phyloP scores from a whole-genome alignment of 1,140 invertebrate species.

The Lordiphosa stackelbergi region DNA sequence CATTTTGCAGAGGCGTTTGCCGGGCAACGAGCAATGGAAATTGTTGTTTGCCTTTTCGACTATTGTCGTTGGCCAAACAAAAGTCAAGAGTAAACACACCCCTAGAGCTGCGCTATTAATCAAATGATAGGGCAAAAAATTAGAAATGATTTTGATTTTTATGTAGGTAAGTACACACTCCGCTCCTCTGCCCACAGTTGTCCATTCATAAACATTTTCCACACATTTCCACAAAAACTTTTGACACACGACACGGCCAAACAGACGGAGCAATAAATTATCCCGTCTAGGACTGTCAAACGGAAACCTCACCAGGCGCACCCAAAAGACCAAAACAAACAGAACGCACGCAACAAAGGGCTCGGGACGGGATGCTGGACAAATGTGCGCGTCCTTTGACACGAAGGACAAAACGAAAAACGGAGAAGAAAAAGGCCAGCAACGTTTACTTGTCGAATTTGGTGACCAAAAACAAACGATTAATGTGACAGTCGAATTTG shows the following conservation, averaged over 20 bases:
- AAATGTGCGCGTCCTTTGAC: constrained; percentile 34
- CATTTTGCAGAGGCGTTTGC: constrained; percentile 60
- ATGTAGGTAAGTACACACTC: constrained; percentile 29
- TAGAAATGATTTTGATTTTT: constrained; percentile 63
- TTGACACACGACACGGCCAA: constrained; percentile 70
- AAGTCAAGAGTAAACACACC: constrained; percentile 62
- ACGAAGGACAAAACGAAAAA: constrained; percentile 29
- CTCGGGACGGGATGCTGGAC: constrained; percentile 34
- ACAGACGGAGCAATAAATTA: constrained; percentile 69
- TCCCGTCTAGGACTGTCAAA: constrained; percentile 40
- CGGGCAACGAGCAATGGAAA: constrained; percentile 35
- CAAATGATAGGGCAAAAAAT: constrained; percentile 49
- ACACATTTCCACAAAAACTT: constrained; percentile 59
- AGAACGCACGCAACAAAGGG: constrained; percentile 46
- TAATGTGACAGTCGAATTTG: constrained; percentile 76
- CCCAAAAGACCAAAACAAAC: constrained; percentile 60
- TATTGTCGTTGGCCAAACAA: constrained; percentile 45
- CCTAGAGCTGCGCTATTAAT: constrained; percentile 58
- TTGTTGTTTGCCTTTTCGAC: constrained; percentile 38
- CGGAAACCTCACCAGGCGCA: constrained; percentile 24
- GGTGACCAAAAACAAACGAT: constrained; percentile 76
- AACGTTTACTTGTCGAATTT: constrained; percentile 67
- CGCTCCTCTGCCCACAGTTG: constrained; percentile 23
- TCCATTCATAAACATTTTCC: constrained; percentile 72
- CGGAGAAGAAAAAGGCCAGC: constrained; percentile 33